Conservation (phyloP, 2,888 invertebrate genomes). For the Molorchus minor region DNA sequence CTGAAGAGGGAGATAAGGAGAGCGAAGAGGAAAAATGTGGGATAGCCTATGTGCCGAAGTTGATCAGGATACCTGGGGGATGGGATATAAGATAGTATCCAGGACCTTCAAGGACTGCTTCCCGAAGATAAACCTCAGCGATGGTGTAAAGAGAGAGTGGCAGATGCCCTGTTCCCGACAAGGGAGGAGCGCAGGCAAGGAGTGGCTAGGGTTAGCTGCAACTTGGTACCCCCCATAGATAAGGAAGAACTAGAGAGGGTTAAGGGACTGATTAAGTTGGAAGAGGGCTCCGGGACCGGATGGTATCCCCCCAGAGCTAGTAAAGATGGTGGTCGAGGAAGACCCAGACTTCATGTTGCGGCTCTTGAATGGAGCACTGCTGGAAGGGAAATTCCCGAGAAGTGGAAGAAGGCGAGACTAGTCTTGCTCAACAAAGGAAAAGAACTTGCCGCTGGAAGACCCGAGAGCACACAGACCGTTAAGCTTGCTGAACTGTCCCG, state of each 20-base stretch:
- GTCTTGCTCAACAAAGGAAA: conserved; percentile 26
- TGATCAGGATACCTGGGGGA: conserved; percentile 29
- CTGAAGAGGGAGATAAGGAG: neutral
- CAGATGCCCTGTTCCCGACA: conserved; percentile 8
- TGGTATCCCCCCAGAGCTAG: conserved; percentile 13
- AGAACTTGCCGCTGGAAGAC: neutral
- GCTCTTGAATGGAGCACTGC: conserved; percentile 7
- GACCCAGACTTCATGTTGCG: neutral
- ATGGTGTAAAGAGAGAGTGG: neutral
- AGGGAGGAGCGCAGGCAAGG: neutral
- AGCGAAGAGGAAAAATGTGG: conserved; percentile 11
- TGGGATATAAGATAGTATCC: conserved; percentile 32
- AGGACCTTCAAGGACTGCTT: neutral
- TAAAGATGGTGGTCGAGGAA: neutral
- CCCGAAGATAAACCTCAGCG: neutral
- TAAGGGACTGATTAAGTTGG: neutral
- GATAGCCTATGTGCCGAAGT: conserved; percentile 23
- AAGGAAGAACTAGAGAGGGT: neutral
- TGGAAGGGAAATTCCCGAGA: conserved; percentile 8
- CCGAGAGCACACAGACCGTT: conserved; percentile 23
- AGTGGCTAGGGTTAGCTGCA: neutral
- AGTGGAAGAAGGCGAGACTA: conserved; percentile 31
- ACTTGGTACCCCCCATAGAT: too few relatives aligned
- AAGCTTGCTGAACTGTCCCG: conserved; percentile 28
- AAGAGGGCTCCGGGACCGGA: conserved; percentile 20